phyloP scores from a whole-genome alignment of 2,113 vertebrate genomes.

The Nibea coibor region DNA sequence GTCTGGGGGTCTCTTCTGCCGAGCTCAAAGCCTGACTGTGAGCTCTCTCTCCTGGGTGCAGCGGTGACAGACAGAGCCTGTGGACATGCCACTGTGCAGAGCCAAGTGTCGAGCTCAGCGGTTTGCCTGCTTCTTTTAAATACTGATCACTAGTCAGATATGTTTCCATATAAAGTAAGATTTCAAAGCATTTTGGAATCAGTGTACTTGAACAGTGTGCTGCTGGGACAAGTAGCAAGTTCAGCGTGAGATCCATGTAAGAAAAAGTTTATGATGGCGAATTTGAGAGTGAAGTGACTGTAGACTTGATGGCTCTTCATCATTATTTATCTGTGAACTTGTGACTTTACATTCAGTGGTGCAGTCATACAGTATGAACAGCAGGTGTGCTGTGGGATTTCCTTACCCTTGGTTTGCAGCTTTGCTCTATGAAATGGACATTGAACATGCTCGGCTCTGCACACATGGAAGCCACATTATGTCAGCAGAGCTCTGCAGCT shows the following conservation, averaged over 20 bases:
- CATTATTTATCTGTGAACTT: neutral
- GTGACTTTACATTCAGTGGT: neutral
- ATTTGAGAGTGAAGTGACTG: neutral
- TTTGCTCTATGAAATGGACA: neutral
- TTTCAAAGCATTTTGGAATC: neutral
- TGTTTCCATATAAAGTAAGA: neutral
- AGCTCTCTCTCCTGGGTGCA: slow-evolving; percentile 15
- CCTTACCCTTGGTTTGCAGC: neutral
- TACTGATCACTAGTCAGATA: neutral
- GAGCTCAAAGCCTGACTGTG: slow-evolving; percentile 16
- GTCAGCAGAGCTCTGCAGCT: no score
- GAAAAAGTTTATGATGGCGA: neutral
- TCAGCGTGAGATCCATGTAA: no score
- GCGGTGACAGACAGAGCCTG: neutral
- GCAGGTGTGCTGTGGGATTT: neutral
- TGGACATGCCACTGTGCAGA: neutral
- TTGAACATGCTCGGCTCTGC: neutral
- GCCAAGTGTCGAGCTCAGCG: neutral
- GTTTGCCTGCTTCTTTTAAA: slow-evolving; percentile 4
- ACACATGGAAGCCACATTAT: neutral
- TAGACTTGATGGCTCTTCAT: neutral
- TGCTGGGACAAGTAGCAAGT: neutral
- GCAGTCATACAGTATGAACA: neutral
- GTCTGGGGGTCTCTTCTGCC: neutral
- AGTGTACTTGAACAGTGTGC: neutral